These are phyloP conservation scores for Vespertilio murinus DNA, from an alignment of 2,797 vertebrate genomes.

Conservation along the genomic window DNA sequence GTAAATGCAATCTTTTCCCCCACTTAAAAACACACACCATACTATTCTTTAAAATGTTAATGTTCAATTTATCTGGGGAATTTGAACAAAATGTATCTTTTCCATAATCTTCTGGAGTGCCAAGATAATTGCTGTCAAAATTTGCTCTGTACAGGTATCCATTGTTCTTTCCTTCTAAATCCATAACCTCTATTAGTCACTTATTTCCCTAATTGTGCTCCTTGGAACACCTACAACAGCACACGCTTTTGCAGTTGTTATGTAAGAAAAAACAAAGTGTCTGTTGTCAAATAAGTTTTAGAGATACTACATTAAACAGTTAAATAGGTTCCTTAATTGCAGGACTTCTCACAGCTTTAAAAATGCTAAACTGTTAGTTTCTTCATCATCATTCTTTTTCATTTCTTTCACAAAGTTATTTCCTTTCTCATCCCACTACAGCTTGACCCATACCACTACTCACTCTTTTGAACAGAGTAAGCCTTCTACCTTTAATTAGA, in stretches of 20 bases:
- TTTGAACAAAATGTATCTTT: constrained; percentile 20
- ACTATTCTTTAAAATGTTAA: neutral
- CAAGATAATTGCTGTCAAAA: neutral
- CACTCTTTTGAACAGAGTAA: constrained; percentile 13
- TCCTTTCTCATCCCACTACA: neutral
- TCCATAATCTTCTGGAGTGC: neutral
- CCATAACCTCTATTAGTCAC: neutral
- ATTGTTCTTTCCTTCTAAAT: constrained; percentile 44
- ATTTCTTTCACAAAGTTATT: constrained; percentile 1
- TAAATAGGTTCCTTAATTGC: neutral
- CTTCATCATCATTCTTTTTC: neutral
- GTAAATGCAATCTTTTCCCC: neutral
- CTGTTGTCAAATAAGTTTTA: neutral
- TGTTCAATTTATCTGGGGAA: neutral
- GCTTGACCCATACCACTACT: neutral
- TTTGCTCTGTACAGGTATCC: neutral
- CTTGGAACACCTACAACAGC: neutral
- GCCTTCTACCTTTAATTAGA: constrained; percentile 13
- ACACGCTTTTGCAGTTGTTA: neutral
- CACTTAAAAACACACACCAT: neutral
- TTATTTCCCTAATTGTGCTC: neutral
- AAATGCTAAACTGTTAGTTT: constrained; percentile 21
- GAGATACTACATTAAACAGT: neutral
- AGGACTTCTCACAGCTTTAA: constrained; percentile 16
- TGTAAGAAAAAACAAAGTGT: neutral